phyloP scores from a whole-genome alignment of 2,113 vertebrate species.

The Callaeas wilsoni region DNA sequence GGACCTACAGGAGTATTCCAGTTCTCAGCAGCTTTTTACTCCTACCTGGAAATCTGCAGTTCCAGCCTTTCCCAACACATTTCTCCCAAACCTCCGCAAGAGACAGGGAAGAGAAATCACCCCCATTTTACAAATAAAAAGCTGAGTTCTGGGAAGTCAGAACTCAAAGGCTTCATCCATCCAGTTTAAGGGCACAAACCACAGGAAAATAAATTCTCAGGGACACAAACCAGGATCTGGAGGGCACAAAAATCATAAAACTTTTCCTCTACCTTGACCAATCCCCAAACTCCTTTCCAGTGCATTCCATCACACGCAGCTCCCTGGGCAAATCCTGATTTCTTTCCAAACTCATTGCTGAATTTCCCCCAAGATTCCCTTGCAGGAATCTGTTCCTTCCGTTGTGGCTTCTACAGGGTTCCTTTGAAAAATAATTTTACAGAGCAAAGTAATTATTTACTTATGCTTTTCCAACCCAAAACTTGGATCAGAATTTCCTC shows the following conservation, averaged over 20 bases:
- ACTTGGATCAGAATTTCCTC: not conserved
- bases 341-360: not conserved
- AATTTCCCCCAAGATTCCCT: not conserved
- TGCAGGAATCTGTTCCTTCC: not conserved
- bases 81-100: not conserved
- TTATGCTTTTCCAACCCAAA: not conserved
- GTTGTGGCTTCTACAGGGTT: not conserved
- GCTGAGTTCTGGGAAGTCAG: not conserved
- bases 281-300: not conserved
- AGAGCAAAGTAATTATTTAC: not conserved
- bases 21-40: not conserved
- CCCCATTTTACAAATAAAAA: not conserved
- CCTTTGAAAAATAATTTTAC: not conserved
- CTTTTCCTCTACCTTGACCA: not conserved
- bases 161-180: not conserved
- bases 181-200: not conserved
- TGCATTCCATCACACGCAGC: not conserved
- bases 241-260: not conserved
- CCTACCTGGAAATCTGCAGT: rapidly evolving
- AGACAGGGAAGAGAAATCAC: not conserved
- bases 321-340: not conserved
- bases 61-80: not conserved
- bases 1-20: not conserved
- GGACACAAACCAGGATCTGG: not conserved
- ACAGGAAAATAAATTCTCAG: not conserved